Base-by-base conservation (phyloP, 2,113 vertebrate genomes). In the Grantiella picta region DNA sequence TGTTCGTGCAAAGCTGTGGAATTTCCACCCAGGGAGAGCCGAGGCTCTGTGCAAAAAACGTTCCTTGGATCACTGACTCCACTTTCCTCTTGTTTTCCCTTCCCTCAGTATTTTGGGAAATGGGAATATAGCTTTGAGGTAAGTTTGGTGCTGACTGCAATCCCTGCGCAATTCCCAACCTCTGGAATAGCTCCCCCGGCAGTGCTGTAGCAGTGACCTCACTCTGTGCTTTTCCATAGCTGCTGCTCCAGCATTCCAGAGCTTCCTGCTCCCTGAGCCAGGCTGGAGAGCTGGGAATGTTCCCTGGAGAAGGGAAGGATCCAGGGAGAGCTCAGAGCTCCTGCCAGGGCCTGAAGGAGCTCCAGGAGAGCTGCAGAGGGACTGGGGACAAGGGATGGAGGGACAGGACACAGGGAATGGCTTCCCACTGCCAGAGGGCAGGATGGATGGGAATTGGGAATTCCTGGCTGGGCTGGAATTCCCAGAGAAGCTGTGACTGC, bases 51-150 rank as follows among this genome's bases (percentile, higher is more conserved):
- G 24, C 28, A 19, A 4, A 29, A 40, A 42, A 2, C 7, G 20
- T 76, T 79, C 80, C 59, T 11, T 2, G 19, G 92, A 47, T 76
- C 49, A 31, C 73, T 68, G 96, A 96, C 36, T 53, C 15, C 19
- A 0, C 0, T 83, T 53, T 64, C 70, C 49, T 45, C 61, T 33
- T n/a, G 68, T 23, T 42, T 45, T n/a, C 19, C 82, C 65, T 88
- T 80, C 96, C 93, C 47, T 92, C 98, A 99, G 99, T 99, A 98
- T 96, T 95, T 97, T 97, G 99, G 99, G 96, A 99, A 99, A 97
- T 99, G 99, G 99, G 98, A 99, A 94, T 99, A 99, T 98, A 98
- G 98, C 98, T 99, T 99, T 90, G 97, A 99, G 99, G 99, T 99
- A 99, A 99, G 99, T 96, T 2, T 35, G n/a, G 38, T 35, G 23